These are phyloP conservation scores for Mormyrus iriodes DNA, from an alignment of 2,113 vertebrate genomes.

Conservation along the genomic window DNA sequence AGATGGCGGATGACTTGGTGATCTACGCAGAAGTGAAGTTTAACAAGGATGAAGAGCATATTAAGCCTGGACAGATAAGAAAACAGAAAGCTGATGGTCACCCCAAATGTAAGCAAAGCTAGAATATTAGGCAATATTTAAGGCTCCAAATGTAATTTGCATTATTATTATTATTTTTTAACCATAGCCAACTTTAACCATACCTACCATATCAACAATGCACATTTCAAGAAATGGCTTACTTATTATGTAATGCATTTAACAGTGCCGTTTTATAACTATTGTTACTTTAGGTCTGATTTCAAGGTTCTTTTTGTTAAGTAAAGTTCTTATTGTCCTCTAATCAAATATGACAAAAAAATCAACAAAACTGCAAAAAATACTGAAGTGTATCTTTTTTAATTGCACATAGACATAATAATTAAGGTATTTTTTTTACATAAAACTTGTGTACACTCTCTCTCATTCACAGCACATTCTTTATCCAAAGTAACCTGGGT, in stretches of 20 bases:
- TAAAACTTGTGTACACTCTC: not conserved
- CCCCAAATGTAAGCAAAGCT: conserved; percentile 5
- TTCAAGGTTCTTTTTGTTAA: not conserved
- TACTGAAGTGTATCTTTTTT: not conserved
- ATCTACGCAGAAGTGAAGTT: conserved; percentile 19
- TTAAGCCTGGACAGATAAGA: not conserved
- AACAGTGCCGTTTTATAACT: not conserved
- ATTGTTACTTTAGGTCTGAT: not conserved
- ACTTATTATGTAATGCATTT: not conserved
- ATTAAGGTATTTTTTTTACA: not conserved
- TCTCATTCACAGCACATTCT: not conserved
- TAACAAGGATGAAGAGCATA: not conserved
- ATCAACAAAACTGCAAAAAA: not conserved
- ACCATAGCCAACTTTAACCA: not conserved
- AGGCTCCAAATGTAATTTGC: not conserved
- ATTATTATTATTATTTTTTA: not conserved
- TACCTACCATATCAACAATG: not conserved
- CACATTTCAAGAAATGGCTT: not conserved
- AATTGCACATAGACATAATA: not conserved
- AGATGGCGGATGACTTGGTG: not conserved
- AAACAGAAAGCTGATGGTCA: not conserved
- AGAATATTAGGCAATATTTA: not conserved
- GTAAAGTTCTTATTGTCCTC: too few relatives aligned
- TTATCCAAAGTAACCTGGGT: conserved; percentile 4
- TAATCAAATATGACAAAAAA: not conserved